phyloP scores from a whole-genome alignment of 1,140 invertebrate species.

The Drosophila nigromelanica region DNA sequence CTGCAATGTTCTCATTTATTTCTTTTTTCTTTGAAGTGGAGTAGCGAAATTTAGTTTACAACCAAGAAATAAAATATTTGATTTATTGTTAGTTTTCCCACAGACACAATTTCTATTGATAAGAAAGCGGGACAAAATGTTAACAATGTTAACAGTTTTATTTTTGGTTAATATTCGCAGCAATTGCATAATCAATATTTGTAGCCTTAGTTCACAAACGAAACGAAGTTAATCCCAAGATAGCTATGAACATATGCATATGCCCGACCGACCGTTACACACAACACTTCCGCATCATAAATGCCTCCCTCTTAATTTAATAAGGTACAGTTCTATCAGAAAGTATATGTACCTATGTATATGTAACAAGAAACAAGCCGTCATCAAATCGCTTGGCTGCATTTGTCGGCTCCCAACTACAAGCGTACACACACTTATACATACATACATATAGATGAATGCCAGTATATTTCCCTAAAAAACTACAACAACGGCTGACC shows the following conservation, averaged over 20 bases:
- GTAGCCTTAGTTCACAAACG: not conserved
- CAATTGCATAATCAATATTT: too few relatives aligned
- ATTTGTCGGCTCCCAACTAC: slow-evolving; percentile 28
- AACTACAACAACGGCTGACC: slow-evolving; percentile 25
- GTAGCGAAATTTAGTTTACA: too few relatives aligned
- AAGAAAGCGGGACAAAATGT: too few relatives aligned
- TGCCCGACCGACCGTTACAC: slow-evolving; percentile 19
- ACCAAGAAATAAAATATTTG: too few relatives aligned
- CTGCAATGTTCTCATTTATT: too few relatives aligned
- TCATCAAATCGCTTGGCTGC: slow-evolving; percentile 39
- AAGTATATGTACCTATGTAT: slow-evolving; percentile 15
- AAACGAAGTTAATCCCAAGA: not conserved
- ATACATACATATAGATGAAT: not conserved
- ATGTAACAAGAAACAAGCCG: slow-evolving; percentile 20
- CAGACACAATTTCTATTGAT: too few relatives aligned
- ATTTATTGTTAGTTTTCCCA: too few relatives aligned
- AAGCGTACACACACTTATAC: not conserved
- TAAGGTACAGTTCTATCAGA: slow-evolving; percentile 38
- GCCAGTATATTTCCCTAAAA: slow-evolving; percentile 35
- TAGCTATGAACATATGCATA: not conserved
- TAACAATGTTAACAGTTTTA: too few relatives aligned
- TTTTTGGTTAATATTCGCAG: too few relatives aligned
- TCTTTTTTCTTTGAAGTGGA: too few relatives aligned
- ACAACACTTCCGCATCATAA: slow-evolving; percentile 39
- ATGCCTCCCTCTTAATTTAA: slow-evolving; percentile 5